A percentile compares a stretch with the other conserved stretches of the same genome.
phyloP scores from a whole-genome alignment of 2,113 vertebrate species.

The Tichodroma muraria region DNA sequence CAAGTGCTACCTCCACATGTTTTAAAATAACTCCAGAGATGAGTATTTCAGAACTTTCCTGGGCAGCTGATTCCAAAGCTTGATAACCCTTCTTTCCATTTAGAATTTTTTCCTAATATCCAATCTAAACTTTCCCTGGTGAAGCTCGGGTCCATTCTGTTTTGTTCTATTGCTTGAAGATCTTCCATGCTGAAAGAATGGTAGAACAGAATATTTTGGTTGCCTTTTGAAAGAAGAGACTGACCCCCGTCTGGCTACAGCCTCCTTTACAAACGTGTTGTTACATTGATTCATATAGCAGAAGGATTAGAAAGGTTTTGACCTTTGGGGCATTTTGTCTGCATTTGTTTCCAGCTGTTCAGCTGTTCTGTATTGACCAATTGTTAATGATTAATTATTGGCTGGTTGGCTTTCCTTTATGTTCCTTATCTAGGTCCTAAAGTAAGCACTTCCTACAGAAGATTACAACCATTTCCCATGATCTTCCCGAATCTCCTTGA shows the following conservation, averaged over 20 bases:
- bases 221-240: neutral
- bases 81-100: neutral
- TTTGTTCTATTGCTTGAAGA: neutral
- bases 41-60: neutral
- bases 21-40: neutral
- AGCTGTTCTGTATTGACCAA: neutral
- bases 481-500: neutral
- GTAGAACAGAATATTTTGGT: neutral
- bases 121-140: neutral
- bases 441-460: neutral
- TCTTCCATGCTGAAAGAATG: neutral
- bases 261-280: neutral
- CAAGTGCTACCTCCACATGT: neutral
- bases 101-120: neutral
- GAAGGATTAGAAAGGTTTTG: neutral
- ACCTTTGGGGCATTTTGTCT: neutral
- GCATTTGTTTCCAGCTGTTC: neutral
- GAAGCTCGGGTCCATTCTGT: neutral
- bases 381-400: neutral
- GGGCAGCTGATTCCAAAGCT: neutral
- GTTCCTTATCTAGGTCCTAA: neutral
- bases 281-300: neutral
- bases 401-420: neutral
- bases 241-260: too few species aligned
- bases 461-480: neutral